Conservation (phyloP, 2,797 vertebrate genomes). For the Acrossocheilus fasciatus region DNA sequence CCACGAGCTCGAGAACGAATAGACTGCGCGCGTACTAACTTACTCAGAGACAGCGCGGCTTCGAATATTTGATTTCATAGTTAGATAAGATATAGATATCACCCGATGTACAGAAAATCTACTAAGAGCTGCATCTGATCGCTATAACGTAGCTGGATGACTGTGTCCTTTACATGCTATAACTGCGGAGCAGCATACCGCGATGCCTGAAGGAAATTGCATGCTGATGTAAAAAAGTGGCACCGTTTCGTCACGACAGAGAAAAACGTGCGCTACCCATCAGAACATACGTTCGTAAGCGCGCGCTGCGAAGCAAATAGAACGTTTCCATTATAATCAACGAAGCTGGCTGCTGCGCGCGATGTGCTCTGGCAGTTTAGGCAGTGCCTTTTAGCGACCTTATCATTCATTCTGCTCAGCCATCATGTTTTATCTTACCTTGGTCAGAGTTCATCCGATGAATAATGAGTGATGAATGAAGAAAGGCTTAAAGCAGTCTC, state of each 20-base stretch:
- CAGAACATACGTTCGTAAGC: background rate
- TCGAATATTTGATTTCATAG: background rate
- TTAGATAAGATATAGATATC: background rate
- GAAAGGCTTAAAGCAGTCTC: background rate
- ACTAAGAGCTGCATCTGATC: background rate
- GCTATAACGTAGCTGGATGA: background rate
- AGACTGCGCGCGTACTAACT: background rate
- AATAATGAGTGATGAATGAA: slow-evolving; percentile 10
- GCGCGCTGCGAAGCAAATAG: background rate
- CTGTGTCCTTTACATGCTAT: background rate
- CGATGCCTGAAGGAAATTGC: background rate
- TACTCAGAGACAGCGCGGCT: background rate
- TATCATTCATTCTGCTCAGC: background rate
- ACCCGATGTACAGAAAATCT: background rate
- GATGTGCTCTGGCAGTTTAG: background rate
- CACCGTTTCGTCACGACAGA: background rate
- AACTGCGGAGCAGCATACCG: background rate
- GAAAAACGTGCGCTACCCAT: background rate
- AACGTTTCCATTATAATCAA: background rate
- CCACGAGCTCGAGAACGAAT: background rate
- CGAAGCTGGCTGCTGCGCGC: background rate
- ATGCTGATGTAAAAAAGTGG: background rate
- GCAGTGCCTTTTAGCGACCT: background rate
- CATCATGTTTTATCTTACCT: slow-evolving; percentile 14
- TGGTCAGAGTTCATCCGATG: slow-evolving; percentile 5